Evolutionary conservation across 2,797 vertebrate genomes (phyloP).

Genomic region (Siniperca undulata): DNA sequence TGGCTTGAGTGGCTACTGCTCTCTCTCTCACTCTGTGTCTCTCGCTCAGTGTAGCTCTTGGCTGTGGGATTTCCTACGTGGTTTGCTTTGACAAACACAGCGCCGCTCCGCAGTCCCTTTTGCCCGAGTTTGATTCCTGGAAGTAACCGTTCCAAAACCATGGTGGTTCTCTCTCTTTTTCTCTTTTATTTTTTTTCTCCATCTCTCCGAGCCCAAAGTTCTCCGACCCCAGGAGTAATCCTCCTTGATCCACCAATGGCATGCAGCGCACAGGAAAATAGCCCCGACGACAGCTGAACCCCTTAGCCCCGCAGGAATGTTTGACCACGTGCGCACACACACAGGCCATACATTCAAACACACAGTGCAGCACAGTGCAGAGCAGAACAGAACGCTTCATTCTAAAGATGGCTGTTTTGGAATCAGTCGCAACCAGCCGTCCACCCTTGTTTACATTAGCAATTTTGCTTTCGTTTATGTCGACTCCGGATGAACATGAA

Average conservation of each 20-base stretch:
- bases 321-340: conserved; percentile 53
- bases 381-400: conserved; percentile 33
- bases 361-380: conserved; percentile 39
- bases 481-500: conserved; percentile 43
- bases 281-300: conserved; percentile 78
- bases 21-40: conserved; percentile 24
- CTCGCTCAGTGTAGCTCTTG: conserved; percentile 51
- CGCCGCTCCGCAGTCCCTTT: conserved; percentile 27
- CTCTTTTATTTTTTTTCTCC: conserved; percentile 3
- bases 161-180: conserved; percentile 22
- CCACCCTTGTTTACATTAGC: conserved; percentile 40
- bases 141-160: conserved; percentile 56
- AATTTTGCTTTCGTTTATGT: conserved; percentile 1
- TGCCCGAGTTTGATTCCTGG: conserved; percentile 49
- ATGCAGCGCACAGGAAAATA: conserved; percentile 77
- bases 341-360: conserved; percentile 64
- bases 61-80: conserved; percentile 54
- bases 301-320: conserved; percentile 80
- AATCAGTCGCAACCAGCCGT: conserved; percentile 19
- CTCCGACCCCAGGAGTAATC: conserved; percentile 73
- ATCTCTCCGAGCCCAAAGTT: conserved; percentile 46
- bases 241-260: conserved; percentile 73
- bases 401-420: conserved; percentile 39
- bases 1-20: conserved; percentile 38
- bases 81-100: conserved; percentile 67